Base-by-base conservation (phyloP, 2,888 invertebrate species). In the Bembecia ichneumoniformis region DNA sequence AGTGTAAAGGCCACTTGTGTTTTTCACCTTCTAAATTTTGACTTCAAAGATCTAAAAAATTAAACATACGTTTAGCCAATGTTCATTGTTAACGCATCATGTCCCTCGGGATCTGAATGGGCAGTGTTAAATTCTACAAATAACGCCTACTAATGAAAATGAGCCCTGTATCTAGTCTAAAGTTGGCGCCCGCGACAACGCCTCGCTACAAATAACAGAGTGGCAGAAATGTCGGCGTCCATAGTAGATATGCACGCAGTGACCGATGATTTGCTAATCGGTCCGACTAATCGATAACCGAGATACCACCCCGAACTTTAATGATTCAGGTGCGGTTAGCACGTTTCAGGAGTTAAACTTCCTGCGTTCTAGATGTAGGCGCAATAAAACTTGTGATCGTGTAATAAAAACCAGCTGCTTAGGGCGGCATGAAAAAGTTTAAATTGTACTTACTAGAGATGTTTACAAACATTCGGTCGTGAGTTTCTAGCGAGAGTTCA, bases 141-240 rank as follows among this genome's bases (percentile, higher is more conserved):
- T 78, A 77, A 71, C 77, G 67, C 65, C 62, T 59, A 67, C 72
- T 77, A 74, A 77, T 77, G 75, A 76, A 79, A 71, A 77, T 76
- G 80, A 79, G 78, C 77, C 71, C 76, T 75, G 75, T 63, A 58
- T 70, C 74, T 64, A 77, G 74, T 81, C 77, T 80, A 77, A 75
- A 77, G 77, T 80, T 77, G 78, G 79, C 79, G 77, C 71, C 73
- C 64, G 67, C 49, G 62, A 62, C 68, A 65, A 55, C 57, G 74
- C 28, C 28, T 28, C 28, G 28, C 76, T 77, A 77, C 74, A 82
- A 86, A 84, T 83, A 83, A 76, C 76, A 67, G 58, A 70, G 74
- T 67, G 64, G 60, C 68, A 74, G 63, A 77, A 76, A 77, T 77
- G 80, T 79, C 82, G 77, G 76, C 73, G 71, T 64, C 68, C 72